phyloP scores from a whole-genome alignment of 2,888 invertebrate species.

The Drosophila suboccidentalis region DNA sequence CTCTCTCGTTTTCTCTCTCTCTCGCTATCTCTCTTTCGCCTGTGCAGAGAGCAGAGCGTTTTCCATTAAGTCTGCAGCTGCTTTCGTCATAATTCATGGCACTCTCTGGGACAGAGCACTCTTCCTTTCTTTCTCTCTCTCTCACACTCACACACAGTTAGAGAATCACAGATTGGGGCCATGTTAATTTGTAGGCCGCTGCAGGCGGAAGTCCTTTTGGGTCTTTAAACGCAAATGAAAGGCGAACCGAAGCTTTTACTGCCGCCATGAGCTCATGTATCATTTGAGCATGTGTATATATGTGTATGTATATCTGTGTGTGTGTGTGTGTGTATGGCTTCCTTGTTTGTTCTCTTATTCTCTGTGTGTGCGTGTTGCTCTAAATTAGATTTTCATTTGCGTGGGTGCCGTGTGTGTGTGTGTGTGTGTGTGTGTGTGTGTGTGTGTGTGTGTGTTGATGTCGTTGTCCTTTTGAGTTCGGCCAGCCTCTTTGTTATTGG shows the following conservation, averaged over 20 bases:
- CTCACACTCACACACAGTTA: slow-evolving; percentile 14
- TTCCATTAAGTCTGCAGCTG: slow-evolving; percentile 80
- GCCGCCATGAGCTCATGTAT: slow-evolving; percentile 72
- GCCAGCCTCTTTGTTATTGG: slow-evolving; percentile 20
- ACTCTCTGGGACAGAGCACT: slow-evolving; percentile 42
- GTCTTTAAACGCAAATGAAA: slow-evolving; percentile 80
- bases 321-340: background rate
- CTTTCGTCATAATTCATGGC: slow-evolving; percentile 75
- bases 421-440: slow-evolving; percentile 3
- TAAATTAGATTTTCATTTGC: slow-evolving; percentile 76
- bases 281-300: slow-evolving; percentile 52
- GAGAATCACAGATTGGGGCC: slow-evolving; percentile 64
- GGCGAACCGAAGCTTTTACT: slow-evolving; percentile 73
- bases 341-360: background rate
- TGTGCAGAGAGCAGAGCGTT: slow-evolving; percentile 45
- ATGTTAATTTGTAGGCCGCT: slow-evolving; percentile 78
- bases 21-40: background rate
- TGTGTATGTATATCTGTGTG: slow-evolving; percentile 8
- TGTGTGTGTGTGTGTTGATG: slow-evolving; percentile 6
- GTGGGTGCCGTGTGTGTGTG: slow-evolving; percentile 27
- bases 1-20: slow-evolving; percentile 5
- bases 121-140: background rate
- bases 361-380: slow-evolving; percentile 55
- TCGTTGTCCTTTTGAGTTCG: slow-evolving; percentile 33
- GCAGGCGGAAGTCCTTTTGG: slow-evolving; percentile 76